Base-by-base conservation (phyloP, 2,888 invertebrate species). In the Drosophila vallismaia region DNA sequence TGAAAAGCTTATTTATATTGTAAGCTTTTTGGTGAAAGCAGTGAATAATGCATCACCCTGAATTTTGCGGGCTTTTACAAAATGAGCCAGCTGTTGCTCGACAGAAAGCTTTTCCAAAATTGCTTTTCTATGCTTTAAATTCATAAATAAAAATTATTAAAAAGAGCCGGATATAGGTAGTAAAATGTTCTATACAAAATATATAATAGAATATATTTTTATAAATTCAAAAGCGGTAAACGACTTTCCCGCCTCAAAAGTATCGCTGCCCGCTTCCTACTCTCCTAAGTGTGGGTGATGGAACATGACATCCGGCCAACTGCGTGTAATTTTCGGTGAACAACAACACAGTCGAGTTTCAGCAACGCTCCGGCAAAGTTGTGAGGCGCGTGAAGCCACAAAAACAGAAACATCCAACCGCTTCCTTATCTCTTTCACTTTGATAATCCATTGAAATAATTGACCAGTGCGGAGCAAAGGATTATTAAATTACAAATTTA, bases 311-410 rank as follows among this genome's bases (percentile, higher is more conserved):
- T 52, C 53, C 71, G 48, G 57, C 73, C 67, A 75, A 74, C 81
- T 75, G 77, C 70, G 72, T 84, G 76, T 73, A 71, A 55, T 68
- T 74, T 86, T 84, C 70, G 85, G 85, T 62, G 76, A 76, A 71
- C 58, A 78, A 74, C 69, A 78, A 84, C 73, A 78, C 88, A 84
- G 84, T 84, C 85, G 88, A 88, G 87, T 84, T 84, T 72, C 58
- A 87, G 85, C 88, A 70, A 74, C 87, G 87, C 75, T 75, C 69
- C 72, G 72, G 67, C 53, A 52, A 80, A 86, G 84, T 84, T 81
- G 73, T 60, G 45, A 68, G 53, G 74, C 86, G 75, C 54, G 51
- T 46, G 28, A 75, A 75, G 49, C 31, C 55, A 40, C 64, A 71
- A 51, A 57, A 36, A 33, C 14, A 42, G 44, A 48, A n/a, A n/a